Evolutionary conservation across 2,797 vertebrate genomes (phyloP).

Genomic region (Discoglossus pictus): DNA sequence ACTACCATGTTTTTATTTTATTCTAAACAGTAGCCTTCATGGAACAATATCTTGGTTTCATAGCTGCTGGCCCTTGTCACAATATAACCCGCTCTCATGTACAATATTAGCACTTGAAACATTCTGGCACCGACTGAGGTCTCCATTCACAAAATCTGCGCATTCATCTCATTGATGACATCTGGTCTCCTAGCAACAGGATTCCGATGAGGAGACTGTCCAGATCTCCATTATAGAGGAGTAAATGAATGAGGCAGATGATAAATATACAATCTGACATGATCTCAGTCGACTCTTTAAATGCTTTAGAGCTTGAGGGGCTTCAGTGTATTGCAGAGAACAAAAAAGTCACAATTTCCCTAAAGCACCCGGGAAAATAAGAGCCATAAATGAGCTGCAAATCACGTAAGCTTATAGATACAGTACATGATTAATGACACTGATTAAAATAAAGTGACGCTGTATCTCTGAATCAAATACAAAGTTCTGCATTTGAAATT

Average conservation of each 20-base stretch:
- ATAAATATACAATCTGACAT: slow-evolving; percentile 48
- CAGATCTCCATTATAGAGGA: slow-evolving; percentile 12
- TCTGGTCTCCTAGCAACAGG: slow-evolving; percentile 44
- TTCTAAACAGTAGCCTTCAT: neutral
- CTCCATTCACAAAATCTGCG: slow-evolving; percentile 47
- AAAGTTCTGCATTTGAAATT: slow-evolving; percentile 9
- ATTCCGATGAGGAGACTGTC: slow-evolving; percentile 31
- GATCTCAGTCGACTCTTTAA: slow-evolving; percentile 49
- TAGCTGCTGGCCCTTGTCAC: neutral
- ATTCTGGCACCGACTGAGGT: slow-evolving; percentile 25
- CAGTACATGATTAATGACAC: slow-evolving; percentile 12
- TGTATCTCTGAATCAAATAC: slow-evolving; percentile 19
- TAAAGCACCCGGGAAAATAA: slow-evolving; percentile 22
- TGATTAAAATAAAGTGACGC: slow-evolving; percentile 3
- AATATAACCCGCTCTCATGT: slow-evolving; percentile 3
- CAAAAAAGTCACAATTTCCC: neutral
- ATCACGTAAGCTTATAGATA: neutral
- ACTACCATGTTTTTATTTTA: neutral
- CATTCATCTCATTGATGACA: slow-evolving; percentile 37
- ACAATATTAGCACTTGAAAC: slow-evolving; percentile 18
- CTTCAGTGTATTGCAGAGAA: slow-evolving; percentile 13
- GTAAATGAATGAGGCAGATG: slow-evolving; percentile 49
- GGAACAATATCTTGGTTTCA: neutral
- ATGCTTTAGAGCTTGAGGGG: slow-evolving; percentile 35
- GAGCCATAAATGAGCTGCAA: neutral